Base-by-base conservation (phyloP, 2,888 invertebrate species). In the Siphlonurus alternatus region DNA sequence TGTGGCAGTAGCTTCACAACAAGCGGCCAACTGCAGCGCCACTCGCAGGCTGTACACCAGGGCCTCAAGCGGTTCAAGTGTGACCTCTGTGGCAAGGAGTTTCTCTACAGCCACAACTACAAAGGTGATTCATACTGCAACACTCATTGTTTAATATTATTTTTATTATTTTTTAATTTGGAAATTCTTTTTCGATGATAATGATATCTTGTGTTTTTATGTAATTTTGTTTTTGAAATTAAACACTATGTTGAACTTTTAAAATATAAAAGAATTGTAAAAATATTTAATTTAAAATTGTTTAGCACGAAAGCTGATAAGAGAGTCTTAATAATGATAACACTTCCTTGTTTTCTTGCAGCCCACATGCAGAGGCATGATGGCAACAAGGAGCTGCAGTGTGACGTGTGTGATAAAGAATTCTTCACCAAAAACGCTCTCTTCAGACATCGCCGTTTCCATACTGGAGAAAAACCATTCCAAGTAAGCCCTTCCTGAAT, bases 371-470 rank as follows among this genome's bases (percentile, higher is more conserved):
- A 68, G 61, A 66, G 69, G 66, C 70, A 70, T 25, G 69, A 69
- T 10, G 67, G 70, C n/a, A 68, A 68, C 61, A 68, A 68, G 59
- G 66, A 67, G 25, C 18, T 61, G 5, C 24, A 53, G 20, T 70
- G 70, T 66, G 68, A 66, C 5, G 53, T 67, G 23, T 70, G 70
- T 67, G 70, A 67, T 23, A 70, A 70, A 62, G 66, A 67, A n/a
- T 70, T 70, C 65, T 65, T 69, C 63, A 69, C 70, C 10, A 66
- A 64, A 53, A 65, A 67, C 63, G 66, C 64, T 10, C 63, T 67
- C 15, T 66, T 65, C 23, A 53, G 67, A 10, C 68, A 68, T 23
- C 63, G 62, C 19, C 66, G 68, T 2, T 63, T 63, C 18, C 68
- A 68, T 53, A 65, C 68, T 3, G 63, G 66, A 24, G 67, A 66